Base-by-base conservation (phyloP, 2,888 invertebrate genomes). In the Hydrotaea cyrtoneurina region DNA sequence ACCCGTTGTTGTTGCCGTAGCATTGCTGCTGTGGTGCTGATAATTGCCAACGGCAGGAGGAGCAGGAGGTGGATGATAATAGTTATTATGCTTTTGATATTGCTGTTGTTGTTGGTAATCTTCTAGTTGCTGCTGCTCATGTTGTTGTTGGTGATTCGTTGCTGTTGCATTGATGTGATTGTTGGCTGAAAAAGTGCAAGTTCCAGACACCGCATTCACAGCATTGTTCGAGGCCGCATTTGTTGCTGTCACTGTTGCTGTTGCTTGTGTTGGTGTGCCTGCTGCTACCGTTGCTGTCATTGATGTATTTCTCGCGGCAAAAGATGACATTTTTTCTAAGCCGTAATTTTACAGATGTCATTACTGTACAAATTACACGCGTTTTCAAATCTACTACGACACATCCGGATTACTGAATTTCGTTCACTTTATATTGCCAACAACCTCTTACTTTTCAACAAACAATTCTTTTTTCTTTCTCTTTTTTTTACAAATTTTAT, bases 301-400 rank as follows among this genome's bases (percentile, higher is more conserved):
- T 78, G 86, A 50, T 77, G 88, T 87, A 81, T 88, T 89, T 80
- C 89, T 90, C 69, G 88, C 87, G 78, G 89, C 88, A 86, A 91
- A 88, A 86, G 88, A 88, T 82, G 90, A 88, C 90, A 91, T 91
- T 85, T 77, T 36, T 23, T 71, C 72, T 73, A 66, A 15, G 43
- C 73, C 59, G 39, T 53, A 71, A 69, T 46, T 62, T 39, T 76
- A 39, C 21, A 74, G 55, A 80, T 80, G 26, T 78, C 76, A 78
- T 64, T 80, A 78, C 75, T 80, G 50, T 55, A 75, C 46, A 21
- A 69, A 39, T 26, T 62, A 23, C 43, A 69, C 19, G 15, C 21
- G 26, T 1, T 73, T 77, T 73, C 13, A 77, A 53, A 57, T 39
- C 50, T 31, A 4, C 31, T 31, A 31, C 31, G 36, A 17, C 46